Evolutionary conservation across 2,888 invertebrate species (phyloP), one percentile per base, ranked within the genome.

Genomic region (Lottia gigantea): DNA sequence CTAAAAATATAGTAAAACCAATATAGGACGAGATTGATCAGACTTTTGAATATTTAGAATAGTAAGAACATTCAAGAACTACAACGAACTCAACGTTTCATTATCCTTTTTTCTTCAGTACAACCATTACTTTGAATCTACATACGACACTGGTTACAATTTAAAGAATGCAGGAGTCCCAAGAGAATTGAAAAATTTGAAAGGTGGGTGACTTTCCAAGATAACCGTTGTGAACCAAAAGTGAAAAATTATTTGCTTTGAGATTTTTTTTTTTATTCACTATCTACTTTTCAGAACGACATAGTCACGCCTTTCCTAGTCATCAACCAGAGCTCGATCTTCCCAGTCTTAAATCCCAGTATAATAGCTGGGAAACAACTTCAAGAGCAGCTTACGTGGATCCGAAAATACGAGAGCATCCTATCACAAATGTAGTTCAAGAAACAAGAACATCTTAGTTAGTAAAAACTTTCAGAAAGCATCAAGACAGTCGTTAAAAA

Each of bases 271-370:
- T n/a, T n/a, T n/a, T n/a, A n/a, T n/a, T n/a, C n/a, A n/a, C 40
- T 6, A 40, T 40, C 7, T 40, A 40, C 40, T 66, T 63, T 72
- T 4, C 79, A 86, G 86, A 74, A 19, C 82, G 82, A 16, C 81
- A 85, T 45, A 80, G 84, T 2, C 82, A 84, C 68, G 82, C 85
- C 3, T 84, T 81, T 74, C 86, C 87, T 1, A 80, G 80, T 64
- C 87, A 87, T 72, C 87, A 87, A 70, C 88, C 87, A 0, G 87
- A 87, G 74, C 78, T 86, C 6, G 88, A 88, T 72, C 70, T 73
- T 23, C 73, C 76, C 2, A 31, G 64, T 7, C 70, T 76, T 31
- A 84, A 87, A 74, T 76, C 75, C 49, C 74, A 80, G 19, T 85
- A 83, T 77, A 86, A 86, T 76, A 85, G 84, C 73, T 88, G 85